These are phyloP conservation scores for Monomorium pharaonis DNA, from an alignment of 1,140 invertebrate species.

Conservation along the genomic window DNA sequence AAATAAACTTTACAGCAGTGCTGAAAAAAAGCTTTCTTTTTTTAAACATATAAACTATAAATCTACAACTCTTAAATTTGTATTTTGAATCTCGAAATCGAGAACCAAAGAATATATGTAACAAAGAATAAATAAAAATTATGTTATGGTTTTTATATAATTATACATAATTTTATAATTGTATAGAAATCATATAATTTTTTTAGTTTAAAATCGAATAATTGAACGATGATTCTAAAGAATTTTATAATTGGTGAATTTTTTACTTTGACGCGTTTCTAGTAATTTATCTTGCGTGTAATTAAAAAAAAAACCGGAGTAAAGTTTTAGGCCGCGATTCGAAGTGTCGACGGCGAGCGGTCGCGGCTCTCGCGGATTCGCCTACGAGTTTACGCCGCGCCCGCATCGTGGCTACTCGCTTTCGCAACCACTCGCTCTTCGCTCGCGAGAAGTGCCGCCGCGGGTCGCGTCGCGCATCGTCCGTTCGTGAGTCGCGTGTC, in stretches of 20 bases:
- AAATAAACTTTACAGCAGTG: slow-evolving; percentile 4
- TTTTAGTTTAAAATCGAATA: no score
- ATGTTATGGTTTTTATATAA: no score
- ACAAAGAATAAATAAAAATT: no score
- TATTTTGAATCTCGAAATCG: no score
- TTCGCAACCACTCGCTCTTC: background rate
- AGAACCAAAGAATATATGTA: no score
- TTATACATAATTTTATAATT: no score
- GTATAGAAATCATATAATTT: no score
- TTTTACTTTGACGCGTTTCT: background rate
- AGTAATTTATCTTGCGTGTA: background rate
- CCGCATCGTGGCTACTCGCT: background rate
- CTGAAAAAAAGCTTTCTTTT: background rate
- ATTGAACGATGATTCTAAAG: background rate
- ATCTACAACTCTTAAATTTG: no score
- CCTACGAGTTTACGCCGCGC: background rate
- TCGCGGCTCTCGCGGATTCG: background rate
- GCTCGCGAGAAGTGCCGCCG: background rate
- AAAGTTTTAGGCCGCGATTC: no score
- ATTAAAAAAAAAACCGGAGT: background rate
- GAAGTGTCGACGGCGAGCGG: no score
- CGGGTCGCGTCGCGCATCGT: slow-evolving; percentile 8
- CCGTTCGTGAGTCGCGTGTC: slow-evolving; percentile 13
- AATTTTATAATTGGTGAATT: background rate
- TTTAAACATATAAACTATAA: no score